Evolutionary conservation across 2,888 invertebrate genomes (phyloP), one percentile per base, ranked within the genome.

Genomic region (Mythimna impura): DNA sequence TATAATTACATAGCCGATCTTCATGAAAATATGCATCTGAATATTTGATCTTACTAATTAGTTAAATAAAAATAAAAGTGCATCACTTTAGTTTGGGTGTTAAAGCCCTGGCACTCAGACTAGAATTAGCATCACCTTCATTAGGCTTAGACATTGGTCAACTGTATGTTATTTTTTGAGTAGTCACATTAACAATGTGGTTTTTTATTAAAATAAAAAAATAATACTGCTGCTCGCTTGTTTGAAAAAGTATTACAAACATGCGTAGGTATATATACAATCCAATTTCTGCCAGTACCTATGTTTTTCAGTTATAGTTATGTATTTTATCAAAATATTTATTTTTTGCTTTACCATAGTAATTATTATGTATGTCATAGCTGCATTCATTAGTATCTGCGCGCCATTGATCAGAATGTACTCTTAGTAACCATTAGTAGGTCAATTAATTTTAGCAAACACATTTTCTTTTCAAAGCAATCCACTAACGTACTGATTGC

Each of bases 401-500:
- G 50, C 47, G 47, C 14, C 25, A 50, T 67, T 62, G 10, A 66
- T 12, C 40, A 25, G 73, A 63, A 47, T 58, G 47, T 69, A 78
- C 6, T 55, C 34, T 17, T 82, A 82, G 80, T 82, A 80, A 80
- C 80, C 80, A 71, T 73, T 54, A 22, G 17, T 78, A 78, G 40
- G 80, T 40, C 34, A 6, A 55, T 66, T 79, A 80, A 81, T 75
- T 81, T 79, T 83, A 83, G 83, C 12, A 3, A 60, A 83, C 80
- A 81, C 80, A 17, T 68, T 75, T 80, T 81, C 66, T 61, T 80
- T 81, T 83, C 70, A 17, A 69, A 40, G 71, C 82, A 75, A 77
- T 73, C 66, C 73, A 86, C 80, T 84, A 85, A 86, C 68, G 43
- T 79, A 86, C 80, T 86, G 80, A 85, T 85, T 70, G 83, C 83